Conservation (phyloP, 2,797 vertebrate species). For the Myotis myotis region DNA sequence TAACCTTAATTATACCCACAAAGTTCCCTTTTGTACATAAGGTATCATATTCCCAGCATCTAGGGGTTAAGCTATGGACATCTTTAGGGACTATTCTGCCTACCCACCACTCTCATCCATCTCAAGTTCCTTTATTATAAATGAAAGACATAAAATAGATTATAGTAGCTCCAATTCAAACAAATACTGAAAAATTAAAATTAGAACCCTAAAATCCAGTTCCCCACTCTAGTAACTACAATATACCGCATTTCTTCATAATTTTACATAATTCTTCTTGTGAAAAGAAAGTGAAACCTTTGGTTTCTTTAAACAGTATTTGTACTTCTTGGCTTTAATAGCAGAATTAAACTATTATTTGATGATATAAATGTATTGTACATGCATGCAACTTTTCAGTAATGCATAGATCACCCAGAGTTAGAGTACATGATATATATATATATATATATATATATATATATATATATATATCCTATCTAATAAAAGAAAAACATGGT, state of each 20-base stretch:
- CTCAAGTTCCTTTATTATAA: not conserved
- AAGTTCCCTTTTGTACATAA: not conserved
- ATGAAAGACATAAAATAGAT: not conserved
- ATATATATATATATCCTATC: too few relatives aligned
- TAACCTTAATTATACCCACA: not conserved
- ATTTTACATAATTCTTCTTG: not conserved
- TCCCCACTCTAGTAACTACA: not conserved
- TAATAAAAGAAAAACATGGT: too few relatives aligned
- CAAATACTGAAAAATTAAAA: not conserved
- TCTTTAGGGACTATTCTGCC: not conserved
- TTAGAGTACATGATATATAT: not conserved
- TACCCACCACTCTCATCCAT: not conserved
- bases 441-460: not conserved
- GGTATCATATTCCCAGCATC: not conserved
- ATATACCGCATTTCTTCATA: not conserved
- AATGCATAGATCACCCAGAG: not conserved
- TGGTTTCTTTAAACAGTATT: not conserved
- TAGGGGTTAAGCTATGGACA: accelerated
- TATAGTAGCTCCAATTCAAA: not conserved
- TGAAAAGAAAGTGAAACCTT: not conserved
- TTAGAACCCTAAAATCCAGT: not conserved
- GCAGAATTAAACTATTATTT: not conserved
- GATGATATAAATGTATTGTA: not conserved
- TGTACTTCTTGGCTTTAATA: not conserved
- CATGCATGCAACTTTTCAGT: not conserved